Conservation (phyloP, 2,888 invertebrate species). For the Ophioninae sp. region DNA sequence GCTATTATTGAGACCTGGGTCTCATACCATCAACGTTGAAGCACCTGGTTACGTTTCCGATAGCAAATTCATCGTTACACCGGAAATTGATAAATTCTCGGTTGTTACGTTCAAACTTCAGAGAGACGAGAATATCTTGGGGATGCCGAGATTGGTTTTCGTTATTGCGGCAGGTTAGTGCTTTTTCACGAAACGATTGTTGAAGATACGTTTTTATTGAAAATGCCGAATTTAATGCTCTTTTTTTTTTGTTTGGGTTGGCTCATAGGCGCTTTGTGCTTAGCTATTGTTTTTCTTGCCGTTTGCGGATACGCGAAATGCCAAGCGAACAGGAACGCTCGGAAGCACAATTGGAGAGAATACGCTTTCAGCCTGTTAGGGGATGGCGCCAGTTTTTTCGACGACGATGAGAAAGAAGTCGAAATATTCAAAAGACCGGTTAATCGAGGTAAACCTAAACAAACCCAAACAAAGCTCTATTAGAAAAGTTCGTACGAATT, state of each 20-base stretch:
- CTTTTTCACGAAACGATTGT: not conserved
- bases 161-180: slow-evolving; percentile 86
- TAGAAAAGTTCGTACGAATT: not conserved
- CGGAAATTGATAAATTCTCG: slow-evolving; percentile 70
- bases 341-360: slow-evolving; percentile 80
- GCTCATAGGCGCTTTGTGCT: slow-evolving; percentile 83
- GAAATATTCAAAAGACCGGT: slow-evolving; percentile 81
- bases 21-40: slow-evolving; percentile 83
- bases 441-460: slow-evolving; percentile 63
- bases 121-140: slow-evolving; percentile 86
- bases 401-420: slow-evolving; percentile 82
- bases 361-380: slow-evolving; percentile 85
- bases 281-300: slow-evolving; percentile 82
- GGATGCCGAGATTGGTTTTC: slow-evolving; percentile 89
- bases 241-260: too few relatives aligned
- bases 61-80: slow-evolving; percentile 82
- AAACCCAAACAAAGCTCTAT: not conserved
- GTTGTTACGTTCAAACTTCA: slow-evolving; percentile 86
- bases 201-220: not conserved
- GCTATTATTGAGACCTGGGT: slow-evolving; percentile 78
- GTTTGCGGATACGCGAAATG: slow-evolving; percentile 84
- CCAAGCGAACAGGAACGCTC: slow-evolving; percentile 75
- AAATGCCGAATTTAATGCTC: too few relatives aligned
- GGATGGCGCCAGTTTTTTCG: slow-evolving; percentile 82
- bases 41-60: slow-evolving; percentile 84